Evolutionary conservation across 2,113 vertebrate genomes (phyloP), one percentile per base, ranked within the genome.

Genomic region (Cinclus mexicanus): DNA sequence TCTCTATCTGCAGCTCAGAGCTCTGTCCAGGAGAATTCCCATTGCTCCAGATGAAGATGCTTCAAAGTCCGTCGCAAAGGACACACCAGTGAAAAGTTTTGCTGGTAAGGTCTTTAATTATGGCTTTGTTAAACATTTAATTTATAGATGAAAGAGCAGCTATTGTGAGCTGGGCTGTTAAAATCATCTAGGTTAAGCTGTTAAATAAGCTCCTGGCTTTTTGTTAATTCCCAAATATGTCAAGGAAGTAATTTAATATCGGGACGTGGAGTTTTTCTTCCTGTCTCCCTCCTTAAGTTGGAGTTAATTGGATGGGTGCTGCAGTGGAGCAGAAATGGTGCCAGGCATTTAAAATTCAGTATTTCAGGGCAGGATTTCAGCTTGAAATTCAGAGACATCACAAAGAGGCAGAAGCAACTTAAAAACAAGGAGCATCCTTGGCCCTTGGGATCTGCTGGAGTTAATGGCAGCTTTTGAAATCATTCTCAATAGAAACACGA

Each of bases 11-110:
- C 92, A 95, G 63, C 90, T 75, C 50, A 11, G 65, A 92, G 71
- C n/a, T 95, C 71, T 95, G 95, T 94, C 94, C 95, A 92, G 92
- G 77, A 97, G 93, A 96, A 97, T 96, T 96, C 95, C 95, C 94
- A 97, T 59, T 87, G 95, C 94, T 96, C 83, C 93, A 96, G 82
- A 71, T 90, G 93, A 95, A 75, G 90, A 93, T 96, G 93, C 92
- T 95, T 97, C 96, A 95, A 97, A 96, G 93, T 89, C 85, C 47
- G n/a, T 59, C 31, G 90, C 56, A 59, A 70, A 94, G 96, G 87
- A 93, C 76, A 28, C 39, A 49, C 33, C 83, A 90, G 24, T 86
- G 95, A 96, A 92, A 94, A 95, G 90, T 94, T 96, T 90, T 91
- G 68, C 85, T 91, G 59, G 81, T 88, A 57, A 94, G 92, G 93